These are phyloP conservation scores for Eupithecia subumbrata DNA, from an alignment of 2,888 invertebrate genomes.

Conservation along the genomic window DNA sequence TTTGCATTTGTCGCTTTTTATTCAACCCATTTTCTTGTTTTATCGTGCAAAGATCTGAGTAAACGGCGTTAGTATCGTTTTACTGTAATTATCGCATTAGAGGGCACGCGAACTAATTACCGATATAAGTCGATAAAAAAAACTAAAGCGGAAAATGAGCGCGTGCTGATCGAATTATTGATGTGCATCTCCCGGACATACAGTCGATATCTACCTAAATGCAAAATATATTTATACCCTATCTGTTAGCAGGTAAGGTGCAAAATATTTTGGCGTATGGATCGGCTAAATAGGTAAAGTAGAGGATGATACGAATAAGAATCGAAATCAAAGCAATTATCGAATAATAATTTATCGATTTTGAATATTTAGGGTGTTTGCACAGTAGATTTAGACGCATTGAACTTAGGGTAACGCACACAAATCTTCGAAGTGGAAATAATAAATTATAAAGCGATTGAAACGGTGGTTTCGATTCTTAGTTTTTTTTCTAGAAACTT, in stretches of 20 bases:
- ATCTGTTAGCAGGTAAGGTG: slow-evolving; percentile 43
- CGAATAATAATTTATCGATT: slow-evolving; percentile 50
- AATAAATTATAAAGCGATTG: not conserved
- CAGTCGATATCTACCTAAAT: slow-evolving; percentile 51
- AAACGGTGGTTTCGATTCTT: no score
- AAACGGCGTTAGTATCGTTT: slow-evolving; percentile 26
- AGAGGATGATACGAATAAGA: slow-evolving; percentile 62
- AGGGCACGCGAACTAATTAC: slow-evolving; percentile 32
- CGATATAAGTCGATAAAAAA: slow-evolving; percentile 43
- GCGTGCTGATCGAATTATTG: slow-evolving; percentile 75
- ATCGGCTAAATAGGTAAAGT: slow-evolving; percentile 36
- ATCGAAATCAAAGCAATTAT: slow-evolving; percentile 66
- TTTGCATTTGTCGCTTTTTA: not conserved
- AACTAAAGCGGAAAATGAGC: slow-evolving; percentile 55
- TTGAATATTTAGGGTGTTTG: slow-evolving; percentile 27
- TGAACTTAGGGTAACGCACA: not conserved
- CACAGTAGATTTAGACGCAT: slow-evolving; percentile 12
- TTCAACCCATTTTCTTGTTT: slow-evolving; percentile 4
- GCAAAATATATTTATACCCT: slow-evolving; percentile 27
- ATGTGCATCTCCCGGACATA: slow-evolving; percentile 75
- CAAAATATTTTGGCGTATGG: slow-evolving; percentile 31
- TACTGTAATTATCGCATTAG: slow-evolving; percentile 29
- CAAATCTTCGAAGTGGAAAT: not conserved
- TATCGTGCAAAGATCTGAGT: slow-evolving; percentile 20
- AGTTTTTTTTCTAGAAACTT: not conserved